These are phyloP conservation scores for Miopithecus talapoin DNA, from an alignment of 2,797 vertebrate genomes.

Conservation along the genomic window DNA sequence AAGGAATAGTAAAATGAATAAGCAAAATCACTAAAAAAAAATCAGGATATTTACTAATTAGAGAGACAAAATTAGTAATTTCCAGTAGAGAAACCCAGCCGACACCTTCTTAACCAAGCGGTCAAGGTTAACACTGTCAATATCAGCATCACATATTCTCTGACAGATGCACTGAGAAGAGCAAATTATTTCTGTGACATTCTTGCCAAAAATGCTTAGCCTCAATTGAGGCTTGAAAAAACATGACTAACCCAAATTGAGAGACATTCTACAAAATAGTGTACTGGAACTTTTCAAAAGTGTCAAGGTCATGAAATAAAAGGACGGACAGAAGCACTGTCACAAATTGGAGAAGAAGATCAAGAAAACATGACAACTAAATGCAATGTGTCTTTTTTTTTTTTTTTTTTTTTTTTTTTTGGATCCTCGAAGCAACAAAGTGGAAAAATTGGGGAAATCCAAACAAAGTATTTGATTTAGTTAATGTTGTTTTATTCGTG, in stretches of 20 bases:
- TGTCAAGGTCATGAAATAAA: neutral
- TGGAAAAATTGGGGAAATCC: neutral
- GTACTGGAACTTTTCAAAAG: neutral
- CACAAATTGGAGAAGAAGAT: neutral
- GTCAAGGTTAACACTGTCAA: neutral
- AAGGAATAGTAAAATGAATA: rapidly evolving
- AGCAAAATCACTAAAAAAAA: neutral
- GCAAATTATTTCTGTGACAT: neutral
- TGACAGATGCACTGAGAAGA: neutral
- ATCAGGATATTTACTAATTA: neutral
- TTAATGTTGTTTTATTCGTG: neutral
- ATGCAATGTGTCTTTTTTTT: neutral
- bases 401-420: neutral
- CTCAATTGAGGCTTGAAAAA: neutral
- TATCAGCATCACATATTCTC: neutral
- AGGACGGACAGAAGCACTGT: neutral
- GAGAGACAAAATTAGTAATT: neutral
- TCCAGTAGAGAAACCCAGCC: neutral
- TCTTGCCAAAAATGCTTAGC: neutral
- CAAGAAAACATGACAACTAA: neutral
- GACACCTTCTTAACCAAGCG: neutral
- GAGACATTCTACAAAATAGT: neutral
- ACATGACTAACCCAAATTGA: neutral
- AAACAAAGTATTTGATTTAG: neutral
- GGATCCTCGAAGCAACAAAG: neutral